Evolutionary conservation across 2,888 invertebrate species (phyloP).

Genomic region (Dusona sp.): DNA sequence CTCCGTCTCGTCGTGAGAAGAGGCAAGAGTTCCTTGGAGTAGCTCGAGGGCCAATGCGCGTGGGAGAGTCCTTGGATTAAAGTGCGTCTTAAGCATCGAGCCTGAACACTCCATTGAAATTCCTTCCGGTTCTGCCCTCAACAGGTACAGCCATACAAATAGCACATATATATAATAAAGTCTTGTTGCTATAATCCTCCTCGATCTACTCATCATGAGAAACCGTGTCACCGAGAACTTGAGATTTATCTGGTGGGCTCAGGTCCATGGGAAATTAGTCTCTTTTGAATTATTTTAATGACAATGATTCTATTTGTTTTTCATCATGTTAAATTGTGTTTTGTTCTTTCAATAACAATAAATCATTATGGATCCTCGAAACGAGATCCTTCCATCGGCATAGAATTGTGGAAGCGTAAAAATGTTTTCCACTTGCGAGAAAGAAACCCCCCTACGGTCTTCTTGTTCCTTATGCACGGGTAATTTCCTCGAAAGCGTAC

Average conservation of each 20-base stretch:
- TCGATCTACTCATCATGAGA: conserved; percentile 9
- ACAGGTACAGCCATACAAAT: conserved; percentile 50
- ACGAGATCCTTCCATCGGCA: neutral
- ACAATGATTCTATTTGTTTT: neutral
- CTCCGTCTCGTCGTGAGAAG: conserved; percentile 62
- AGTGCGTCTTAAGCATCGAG: conserved; percentile 52
- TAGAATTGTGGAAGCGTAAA: neutral
- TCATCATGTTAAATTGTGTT: neutral
- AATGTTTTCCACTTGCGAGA: neutral
- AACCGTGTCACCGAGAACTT: neutral
- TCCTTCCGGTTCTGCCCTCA: conserved; percentile 69
- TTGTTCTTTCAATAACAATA: neutral
- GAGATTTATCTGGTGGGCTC: neutral
- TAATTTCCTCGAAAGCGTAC: conserved; percentile 29
- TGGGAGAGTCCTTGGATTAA: conserved; percentile 78
- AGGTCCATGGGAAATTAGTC: neutral
- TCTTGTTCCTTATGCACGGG: conserved; percentile 10
- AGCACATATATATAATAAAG: conserved; percentile 23
- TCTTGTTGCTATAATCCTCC: conserved; percentile 29
- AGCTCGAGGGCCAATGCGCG: conserved; percentile 67
- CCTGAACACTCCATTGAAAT: conserved; percentile 71
- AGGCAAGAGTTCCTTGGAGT: conserved; percentile 52
- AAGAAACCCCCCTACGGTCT: neutral
- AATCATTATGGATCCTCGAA: neutral
- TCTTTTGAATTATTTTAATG: neutral